Base-by-base conservation (phyloP, 2,797 vertebrate species). In the Sebastes aleutianus region DNA sequence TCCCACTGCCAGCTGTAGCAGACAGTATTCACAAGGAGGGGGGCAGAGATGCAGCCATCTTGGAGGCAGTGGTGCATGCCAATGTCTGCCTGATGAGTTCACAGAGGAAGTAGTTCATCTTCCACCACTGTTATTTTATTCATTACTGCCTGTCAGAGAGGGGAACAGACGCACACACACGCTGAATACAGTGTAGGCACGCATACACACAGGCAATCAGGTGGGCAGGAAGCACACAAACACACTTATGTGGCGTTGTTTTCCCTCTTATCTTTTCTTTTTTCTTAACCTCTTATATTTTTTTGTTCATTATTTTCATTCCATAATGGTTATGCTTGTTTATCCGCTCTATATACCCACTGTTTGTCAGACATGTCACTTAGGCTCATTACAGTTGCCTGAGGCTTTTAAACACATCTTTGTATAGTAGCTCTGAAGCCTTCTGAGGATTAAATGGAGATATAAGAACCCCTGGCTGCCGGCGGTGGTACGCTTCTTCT, bases 41-140 rank as follows among this genome's bases (percentile, higher is more conserved):
- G 77, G 79, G 66, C 79, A 74, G 78, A 61, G 66, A 73, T 84
- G 86, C 79, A 80, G 84, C 86, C 78, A 90, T 93, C 79, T 87
- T 90, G 80, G 76, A 91, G 61, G 81, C 87, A 92, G 87, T 74
- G 73, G 78, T 91, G 90, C 82, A 77, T 93, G 87, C 74, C 74
- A 86, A 76, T 85, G 89, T 91, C 80, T 87, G 88, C 79, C 78
- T 93, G 81, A 91, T 85, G 84, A 89, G 87, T 89, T 92, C 89
- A 88, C 76, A 82, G 79, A 88, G 85, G 76, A 90, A 88, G 87
- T 82, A 86, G 85, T 90, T 91, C 83, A 88, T 91, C 83, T 90
- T 89, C 78, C 76, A 75, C 76, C 66, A 63, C 86, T 91, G 78
- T 88, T 94, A 91, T 93, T 93, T 93, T 91, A 92, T 93, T 92